Conservation (phyloP, 2,888 invertebrate species). For the Heliconius cydno region DNA sequence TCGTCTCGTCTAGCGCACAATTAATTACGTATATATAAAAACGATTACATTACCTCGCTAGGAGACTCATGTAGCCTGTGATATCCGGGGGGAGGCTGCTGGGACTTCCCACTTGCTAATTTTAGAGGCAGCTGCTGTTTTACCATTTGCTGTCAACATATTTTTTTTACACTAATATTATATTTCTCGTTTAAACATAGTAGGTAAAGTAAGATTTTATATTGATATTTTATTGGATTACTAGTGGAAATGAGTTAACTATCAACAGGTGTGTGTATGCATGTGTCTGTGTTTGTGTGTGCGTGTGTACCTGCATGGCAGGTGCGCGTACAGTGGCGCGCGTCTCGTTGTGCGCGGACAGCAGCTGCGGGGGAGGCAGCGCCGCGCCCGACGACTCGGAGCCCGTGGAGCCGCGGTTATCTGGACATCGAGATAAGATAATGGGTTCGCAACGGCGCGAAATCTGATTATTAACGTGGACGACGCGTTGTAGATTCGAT, state of each 20-base stretch:
- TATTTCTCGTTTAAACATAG: too few relatives aligned
- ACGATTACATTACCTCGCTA: slow-evolving; percentile 64
- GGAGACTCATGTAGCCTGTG: slow-evolving; percentile 77
- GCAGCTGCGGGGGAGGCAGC: slow-evolving; percentile 71
- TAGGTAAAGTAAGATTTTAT: too few relatives aligned
- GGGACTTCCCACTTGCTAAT: slow-evolving; percentile 85
- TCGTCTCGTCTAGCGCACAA: too few relatives aligned
- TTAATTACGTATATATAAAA: not conserved
- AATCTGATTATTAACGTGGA: too few relatives aligned
- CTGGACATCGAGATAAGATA: slow-evolving; percentile 49
- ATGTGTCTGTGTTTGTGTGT: not conserved
- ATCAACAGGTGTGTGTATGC: too few relatives aligned
- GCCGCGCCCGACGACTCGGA: slow-evolving; percentile 68
- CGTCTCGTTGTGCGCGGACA: slow-evolving; percentile 76
- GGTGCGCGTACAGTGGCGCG: slow-evolving; percentile 64
- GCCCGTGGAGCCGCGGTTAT: slow-evolving; percentile 74
- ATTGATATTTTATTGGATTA: too few relatives aligned
- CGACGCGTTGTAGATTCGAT: too few relatives aligned
- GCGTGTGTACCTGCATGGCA: slow-evolving; percentile 52
- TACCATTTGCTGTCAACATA: slow-evolving; percentile 78
- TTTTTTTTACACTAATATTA: not conserved
- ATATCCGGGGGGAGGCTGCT: slow-evolving; percentile 78
- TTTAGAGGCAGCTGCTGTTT: slow-evolving; percentile 96
- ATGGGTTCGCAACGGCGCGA: too few relatives aligned
- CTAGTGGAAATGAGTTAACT: too few relatives aligned